Evolutionary conservation across 2,113 vertebrate genomes (phyloP), one percentile per base, ranked within the genome.

Genomic region (Plecturocebus donacophilus): DNA sequence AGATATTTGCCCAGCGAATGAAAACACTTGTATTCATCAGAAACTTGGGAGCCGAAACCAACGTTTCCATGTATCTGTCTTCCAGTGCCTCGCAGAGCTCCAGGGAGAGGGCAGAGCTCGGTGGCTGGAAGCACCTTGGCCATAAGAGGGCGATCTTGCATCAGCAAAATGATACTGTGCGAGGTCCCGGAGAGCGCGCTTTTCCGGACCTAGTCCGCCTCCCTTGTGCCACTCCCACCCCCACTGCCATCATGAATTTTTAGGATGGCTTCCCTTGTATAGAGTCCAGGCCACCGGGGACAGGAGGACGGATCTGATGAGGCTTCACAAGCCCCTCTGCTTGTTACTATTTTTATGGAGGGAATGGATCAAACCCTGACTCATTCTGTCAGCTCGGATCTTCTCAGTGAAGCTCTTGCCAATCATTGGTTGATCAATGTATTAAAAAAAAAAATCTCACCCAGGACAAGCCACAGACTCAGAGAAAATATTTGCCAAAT

Each of bases 21-120:
- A 94, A 95, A 61, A 91, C 84, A 35, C 89, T 95, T 95, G 91
- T 49, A 58, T 96, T 83, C 71, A 75, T 87, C 90, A 91, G 76
- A 94, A 93, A 68, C 87, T 89, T 87, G 84, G 94, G 83, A 87
- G n/a, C 91, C 8, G 32, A 95, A 81, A 40, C 38, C 1, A 87
- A 66, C 66, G 32, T 42, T 95, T 61, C 38, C 91, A n/a, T 95
- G 96, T 58, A 1, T 90, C 87, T 98, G 47, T 82, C 70, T 75
- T 86, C 23, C 25, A 61, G 66, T 52, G 88, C 56, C 40, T 94
- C 14, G 0, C 30, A 32, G 88, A 86, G 83, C 90, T 87, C 30
- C 0, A 11, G 61, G 25, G 23, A 13, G 17, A 54, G 58, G 87
- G 23, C 75, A 66, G 9, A 61, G 19, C 61, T 35, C 0, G 2